Evolutionary conservation across 2,797 vertebrate species (phyloP).

Genomic region (Lithobates sylvaticus): DNA sequence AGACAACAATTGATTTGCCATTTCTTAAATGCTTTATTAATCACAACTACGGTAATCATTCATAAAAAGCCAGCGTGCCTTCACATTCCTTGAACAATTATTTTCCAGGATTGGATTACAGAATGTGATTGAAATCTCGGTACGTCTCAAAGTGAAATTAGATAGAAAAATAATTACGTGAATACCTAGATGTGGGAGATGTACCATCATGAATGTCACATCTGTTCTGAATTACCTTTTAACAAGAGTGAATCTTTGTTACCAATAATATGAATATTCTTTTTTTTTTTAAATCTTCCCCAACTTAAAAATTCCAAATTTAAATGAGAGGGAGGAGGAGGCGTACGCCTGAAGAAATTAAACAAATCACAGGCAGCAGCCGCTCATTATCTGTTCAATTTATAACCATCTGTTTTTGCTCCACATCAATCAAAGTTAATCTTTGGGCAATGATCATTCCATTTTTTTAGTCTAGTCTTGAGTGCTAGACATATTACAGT

Average conservation of each 20-base stretch:
- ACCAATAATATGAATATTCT: conserved; percentile 17
- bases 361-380: conserved; percentile 49
- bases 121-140: conserved; percentile 40
- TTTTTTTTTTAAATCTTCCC: conserved; percentile 34
- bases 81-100: conserved; percentile 27
- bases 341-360: conserved; percentile 52
- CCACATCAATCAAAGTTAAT: conserved; percentile 60
- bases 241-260: conserved; percentile 48
- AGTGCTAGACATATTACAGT: conserved; percentile 53
- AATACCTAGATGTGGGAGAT: conserved; percentile 34
- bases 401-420: conserved; percentile 56
- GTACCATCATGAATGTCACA: conserved; percentile 43
- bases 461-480: conserved; percentile 55
- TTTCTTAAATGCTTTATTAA: not conserved
- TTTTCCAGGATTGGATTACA: conserved; percentile 33
- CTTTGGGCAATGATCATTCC: conserved; percentile 51
- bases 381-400: conserved; percentile 58
- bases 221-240: conserved; percentile 53
- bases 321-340: conserved; percentile 44
- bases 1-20: not conserved
- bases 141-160: conserved; percentile 53
- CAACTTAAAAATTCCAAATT: conserved; percentile 47
- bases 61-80: not conserved
- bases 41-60: not conserved
- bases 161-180: conserved; percentile 60